A percentile compares a stretch with the other conserved stretches of the same genome.
These are phyloP conservation scores for Drosophila kikkawai DNA, from an alignment of 1,140 invertebrate species.

Conservation along the genomic window DNA sequence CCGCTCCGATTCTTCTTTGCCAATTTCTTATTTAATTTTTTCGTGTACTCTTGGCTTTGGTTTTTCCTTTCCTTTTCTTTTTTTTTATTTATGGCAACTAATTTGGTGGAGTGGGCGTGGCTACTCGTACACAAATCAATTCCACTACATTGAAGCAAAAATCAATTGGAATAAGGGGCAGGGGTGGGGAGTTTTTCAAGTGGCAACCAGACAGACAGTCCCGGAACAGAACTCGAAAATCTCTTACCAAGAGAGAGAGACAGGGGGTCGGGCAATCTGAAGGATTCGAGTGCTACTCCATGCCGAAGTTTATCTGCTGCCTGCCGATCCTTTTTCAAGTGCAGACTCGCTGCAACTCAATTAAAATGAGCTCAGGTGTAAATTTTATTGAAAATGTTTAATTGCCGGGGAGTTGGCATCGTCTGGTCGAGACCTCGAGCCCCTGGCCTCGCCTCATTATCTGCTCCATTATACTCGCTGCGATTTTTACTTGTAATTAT, in stretches of 20 bases:
- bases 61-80: constrained; percentile 18
- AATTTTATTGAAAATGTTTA: constrained; percentile 84
- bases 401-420: constrained; percentile 66
- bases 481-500: constrained; percentile 83
- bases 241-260: constrained; percentile 3
- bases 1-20: constrained; percentile 30
- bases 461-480: constrained; percentile 69
- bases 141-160: constrained; percentile 80
- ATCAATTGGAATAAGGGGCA: constrained; percentile 64
- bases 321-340: constrained; percentile 64
- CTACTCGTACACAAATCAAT: constrained; percentile 75
- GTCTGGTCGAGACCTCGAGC: constrained; percentile 27
- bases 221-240: constrained; percentile 40
- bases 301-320: constrained; percentile 65
- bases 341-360: constrained; percentile 68
- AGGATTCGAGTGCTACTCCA: constrained; percentile 56
- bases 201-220: constrained; percentile 24
- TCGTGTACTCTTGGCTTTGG: constrained; percentile 36
- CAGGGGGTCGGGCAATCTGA: constrained; percentile 63
- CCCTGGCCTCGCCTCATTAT: constrained; percentile 69
- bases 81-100: constrained; percentile 78
- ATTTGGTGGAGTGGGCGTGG: constrained; percentile 71
- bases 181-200: constrained; percentile 15
- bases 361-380: constrained; percentile 84
- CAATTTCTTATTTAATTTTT: constrained; percentile 67